Evolutionary conservation across 2,113 vertebrate species (phyloP), one percentile per base, ranked within the genome.

Genomic region (Irena cyanogastra): DNA sequence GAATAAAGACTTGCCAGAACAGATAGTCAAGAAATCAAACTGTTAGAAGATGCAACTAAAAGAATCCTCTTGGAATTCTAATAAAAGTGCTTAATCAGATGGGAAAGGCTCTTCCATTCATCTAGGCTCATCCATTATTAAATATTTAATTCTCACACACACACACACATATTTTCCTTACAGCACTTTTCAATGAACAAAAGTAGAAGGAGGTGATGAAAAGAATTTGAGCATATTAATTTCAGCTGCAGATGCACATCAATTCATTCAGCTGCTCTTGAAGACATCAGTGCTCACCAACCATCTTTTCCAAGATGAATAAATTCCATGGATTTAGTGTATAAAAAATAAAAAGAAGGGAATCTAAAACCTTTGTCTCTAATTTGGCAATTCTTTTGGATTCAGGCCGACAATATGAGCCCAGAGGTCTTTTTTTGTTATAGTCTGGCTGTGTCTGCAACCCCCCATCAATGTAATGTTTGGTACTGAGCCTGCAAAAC

Each of bases 1-100:
- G 91, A 95, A 91, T 90, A 91, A 94, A 81, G 78, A n/a, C 57
- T 89, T 94, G 56, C 45, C 68, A 86, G 91, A 96, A 93, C 10
- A 87, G 89, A 90, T 87, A 82, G 91, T 84, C 47, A 89, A 89
- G 93, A 83, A 95, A 83, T 84, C 53, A 74, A 33, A 74, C 61
- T 78, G 26, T 74, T 76, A 78, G 80, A 81, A 80, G 39, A 64
- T 33, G 30, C 39, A 94, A 69, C 53, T 42, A 35, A 64, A 72
- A 87, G 16, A 82, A 87, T n/a, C 42, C 52, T 84, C 7, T 53
- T 69, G 50, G 61, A 95, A 92, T 80, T 86, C 64, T 71, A 91
- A 93, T 54, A 72, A 37, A 94, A 90, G 37, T 70, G n/a, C 21
- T 90, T 88, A 94, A 95, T 87, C 61, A 93, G 71, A 77, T 47